Evolutionary conservation across 2,113 vertebrate genomes (phyloP).

Genomic region (Turdus rufiventris): DNA sequence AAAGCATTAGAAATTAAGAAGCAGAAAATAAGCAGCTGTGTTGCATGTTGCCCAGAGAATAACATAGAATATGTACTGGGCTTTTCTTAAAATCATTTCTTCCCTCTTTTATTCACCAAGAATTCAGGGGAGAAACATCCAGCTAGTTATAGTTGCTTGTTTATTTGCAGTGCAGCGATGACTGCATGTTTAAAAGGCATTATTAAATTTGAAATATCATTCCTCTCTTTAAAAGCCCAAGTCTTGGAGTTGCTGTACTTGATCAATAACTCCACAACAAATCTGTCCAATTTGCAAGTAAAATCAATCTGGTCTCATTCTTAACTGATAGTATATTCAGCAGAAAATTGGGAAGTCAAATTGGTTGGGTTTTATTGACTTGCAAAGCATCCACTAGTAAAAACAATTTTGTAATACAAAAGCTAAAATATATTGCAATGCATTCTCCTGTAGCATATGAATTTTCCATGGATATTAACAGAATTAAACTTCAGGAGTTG

Average conservation of each 20-base stretch:
- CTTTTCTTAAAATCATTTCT: not conserved
- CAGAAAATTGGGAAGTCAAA: not conserved
- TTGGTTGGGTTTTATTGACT: not conserved
- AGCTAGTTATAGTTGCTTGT: not conserved
- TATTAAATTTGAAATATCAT: not conserved
- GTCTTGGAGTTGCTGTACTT: not conserved
- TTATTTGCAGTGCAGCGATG: not conserved
- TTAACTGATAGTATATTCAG: not conserved
- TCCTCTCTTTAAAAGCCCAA: not conserved
- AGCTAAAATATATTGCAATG: not conserved
- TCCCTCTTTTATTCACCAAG: not conserved
- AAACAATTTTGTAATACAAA: slow-evolving; percentile 4
- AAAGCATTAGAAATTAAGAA: not conserved
- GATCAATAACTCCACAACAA: not conserved
- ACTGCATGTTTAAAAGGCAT: not conserved
- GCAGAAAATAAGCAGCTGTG: not conserved
- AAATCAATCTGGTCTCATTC: not conserved
- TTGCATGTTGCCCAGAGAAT: not conserved
- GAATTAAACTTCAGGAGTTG: not conserved
- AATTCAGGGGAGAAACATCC: not conserved
- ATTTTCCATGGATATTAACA: not conserved
- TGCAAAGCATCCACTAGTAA: not conserved
- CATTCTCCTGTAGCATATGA: not conserved
- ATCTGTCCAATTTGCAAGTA: not conserved
- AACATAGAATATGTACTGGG: not conserved